Conservation (phyloP, 2,797 vertebrate genomes). For the Salarias fasciatus region DNA sequence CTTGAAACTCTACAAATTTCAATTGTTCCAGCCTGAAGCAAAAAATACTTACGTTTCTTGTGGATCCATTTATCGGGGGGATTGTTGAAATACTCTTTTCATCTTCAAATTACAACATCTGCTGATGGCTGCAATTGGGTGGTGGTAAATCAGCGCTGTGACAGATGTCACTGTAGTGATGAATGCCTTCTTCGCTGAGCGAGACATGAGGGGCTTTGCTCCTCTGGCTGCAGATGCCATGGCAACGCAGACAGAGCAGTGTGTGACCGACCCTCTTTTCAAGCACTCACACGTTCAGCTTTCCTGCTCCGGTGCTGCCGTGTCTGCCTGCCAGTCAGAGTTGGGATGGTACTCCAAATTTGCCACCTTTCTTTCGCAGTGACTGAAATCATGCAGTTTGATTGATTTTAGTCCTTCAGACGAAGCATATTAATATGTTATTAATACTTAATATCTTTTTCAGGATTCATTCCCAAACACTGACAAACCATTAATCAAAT, state of each 20-base stretch:
- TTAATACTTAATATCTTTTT: too few species aligned
- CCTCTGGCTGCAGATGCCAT: conserved; percentile 52
- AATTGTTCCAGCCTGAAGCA: background rate
- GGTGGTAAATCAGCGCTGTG: conserved; percentile 41
- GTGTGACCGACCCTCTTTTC: conserved; percentile 38
- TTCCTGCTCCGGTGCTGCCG: conserved; percentile 10
- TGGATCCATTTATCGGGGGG: conserved; percentile 1
- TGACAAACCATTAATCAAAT: background rate
- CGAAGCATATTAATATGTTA: background rate
- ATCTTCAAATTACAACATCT: conserved; percentile 16
- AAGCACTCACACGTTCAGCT: conserved; percentile 36
- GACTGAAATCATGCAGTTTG: conserved; percentile 34
- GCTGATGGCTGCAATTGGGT: conserved; percentile 41
- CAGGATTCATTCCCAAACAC: background rate
- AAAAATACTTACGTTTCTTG: conserved; percentile 12
- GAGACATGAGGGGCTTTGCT: conserved; percentile 44
- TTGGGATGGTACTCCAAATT: conserved; percentile 15
- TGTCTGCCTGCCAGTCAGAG: conserved; percentile 5
- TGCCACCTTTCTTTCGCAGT: conserved; percentile 11
- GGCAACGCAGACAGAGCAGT: conserved; percentile 39
- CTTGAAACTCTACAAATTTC: conserved; percentile 6
- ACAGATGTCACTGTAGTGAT: conserved; percentile 58
- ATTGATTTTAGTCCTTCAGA: conserved; percentile 5
- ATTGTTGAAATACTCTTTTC: conserved; percentile 10
- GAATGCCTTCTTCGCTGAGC: conserved; percentile 43